Conservation (phyloP, 1,140 invertebrate species). For the Contarinia nasturtii region DNA sequence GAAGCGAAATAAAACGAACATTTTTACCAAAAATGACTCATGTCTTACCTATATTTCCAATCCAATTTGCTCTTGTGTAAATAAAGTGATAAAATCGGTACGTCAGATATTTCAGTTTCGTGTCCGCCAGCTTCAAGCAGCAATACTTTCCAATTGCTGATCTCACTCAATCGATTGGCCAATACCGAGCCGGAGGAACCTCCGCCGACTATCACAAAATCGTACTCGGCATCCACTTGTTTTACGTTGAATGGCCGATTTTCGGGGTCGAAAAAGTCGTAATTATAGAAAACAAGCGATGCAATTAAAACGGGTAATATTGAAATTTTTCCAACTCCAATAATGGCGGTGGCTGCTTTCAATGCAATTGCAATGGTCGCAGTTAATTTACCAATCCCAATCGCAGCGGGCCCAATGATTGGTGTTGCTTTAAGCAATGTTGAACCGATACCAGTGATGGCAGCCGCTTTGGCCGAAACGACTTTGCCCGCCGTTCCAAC, state of each 20-base stretch:
- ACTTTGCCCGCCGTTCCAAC: conserved; percentile 20
- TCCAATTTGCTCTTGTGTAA: conserved; percentile 79
- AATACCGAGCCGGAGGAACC: conserved; percentile 78
- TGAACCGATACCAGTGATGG: background rate
- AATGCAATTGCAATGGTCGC: conserved; percentile 35
- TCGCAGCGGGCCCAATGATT: conserved; percentile 7
- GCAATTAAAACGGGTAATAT: conserved; percentile 60
- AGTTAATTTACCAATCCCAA: conserved; percentile 12
- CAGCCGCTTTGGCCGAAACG: conserved; percentile 14
- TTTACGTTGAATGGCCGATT: conserved; percentile 51
- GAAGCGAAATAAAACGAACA: too few species aligned
- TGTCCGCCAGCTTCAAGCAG: conserved; percentile 75
- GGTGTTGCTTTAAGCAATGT: background rate
- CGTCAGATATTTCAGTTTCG: conserved; percentile 64
- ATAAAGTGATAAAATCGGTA: conserved; percentile 65
- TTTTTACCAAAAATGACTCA: background rate
- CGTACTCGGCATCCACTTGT: conserved; percentile 44
- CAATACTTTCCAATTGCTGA: conserved; percentile 56
- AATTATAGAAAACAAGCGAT: conserved; percentile 64
- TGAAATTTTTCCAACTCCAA: conserved; percentile 47
- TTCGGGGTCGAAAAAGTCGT: conserved; percentile 70
- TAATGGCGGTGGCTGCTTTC: conserved; percentile 43
- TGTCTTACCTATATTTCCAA: conserved; percentile 65
- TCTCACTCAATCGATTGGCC: conserved; percentile 64
- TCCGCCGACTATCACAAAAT: conserved; percentile 60